Evolutionary conservation across 2,113 vertebrate genomes (phyloP).

Genomic region (Himantopus leucocephalus): DNA sequence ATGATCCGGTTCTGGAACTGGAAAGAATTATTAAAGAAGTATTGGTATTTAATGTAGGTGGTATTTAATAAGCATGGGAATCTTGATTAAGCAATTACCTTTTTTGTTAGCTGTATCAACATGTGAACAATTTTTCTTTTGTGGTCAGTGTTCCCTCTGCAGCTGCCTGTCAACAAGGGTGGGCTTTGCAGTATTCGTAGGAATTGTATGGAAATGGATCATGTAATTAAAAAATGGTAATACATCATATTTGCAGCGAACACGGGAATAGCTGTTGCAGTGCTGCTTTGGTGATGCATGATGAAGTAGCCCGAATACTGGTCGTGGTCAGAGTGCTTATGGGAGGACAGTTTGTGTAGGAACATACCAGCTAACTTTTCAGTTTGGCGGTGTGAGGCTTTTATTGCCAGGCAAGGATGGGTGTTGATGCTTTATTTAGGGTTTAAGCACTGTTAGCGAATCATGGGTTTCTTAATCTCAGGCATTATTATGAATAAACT

Average conservation of each 20-base stretch:
- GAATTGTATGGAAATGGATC: not conserved
- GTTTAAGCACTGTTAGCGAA: not conserved
- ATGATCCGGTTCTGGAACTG: not conserved
- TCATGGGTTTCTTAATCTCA: not conserved
- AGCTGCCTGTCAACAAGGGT: not conserved
- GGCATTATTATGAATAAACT: conserved; percentile 7
- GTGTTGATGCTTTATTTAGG: not conserved
- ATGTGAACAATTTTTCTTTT: not conserved
- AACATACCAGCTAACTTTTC: not conserved
- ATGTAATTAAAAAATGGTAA: not conserved
- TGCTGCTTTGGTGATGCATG: not conserved
- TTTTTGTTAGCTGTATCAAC: not conserved
- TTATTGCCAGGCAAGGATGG: not conserved
- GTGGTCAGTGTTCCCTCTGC: fast-evolving
- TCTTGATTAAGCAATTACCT: not conserved
- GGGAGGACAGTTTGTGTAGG: not conserved
- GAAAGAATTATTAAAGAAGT: not conserved
- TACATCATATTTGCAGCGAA: not conserved
- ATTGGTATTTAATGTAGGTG: conserved; percentile 1
- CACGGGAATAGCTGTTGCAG: not conserved
- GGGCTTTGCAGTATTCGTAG: not conserved
- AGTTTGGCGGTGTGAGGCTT: not conserved
- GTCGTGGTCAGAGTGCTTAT: not conserved
- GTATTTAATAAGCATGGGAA: not conserved
- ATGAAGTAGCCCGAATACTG: not conserved